A percentile compares a stretch with the other conserved stretches of the same genome.
Conservation (phyloP, 2,113 vertebrate species). For the Chloebia gouldiae region DNA sequence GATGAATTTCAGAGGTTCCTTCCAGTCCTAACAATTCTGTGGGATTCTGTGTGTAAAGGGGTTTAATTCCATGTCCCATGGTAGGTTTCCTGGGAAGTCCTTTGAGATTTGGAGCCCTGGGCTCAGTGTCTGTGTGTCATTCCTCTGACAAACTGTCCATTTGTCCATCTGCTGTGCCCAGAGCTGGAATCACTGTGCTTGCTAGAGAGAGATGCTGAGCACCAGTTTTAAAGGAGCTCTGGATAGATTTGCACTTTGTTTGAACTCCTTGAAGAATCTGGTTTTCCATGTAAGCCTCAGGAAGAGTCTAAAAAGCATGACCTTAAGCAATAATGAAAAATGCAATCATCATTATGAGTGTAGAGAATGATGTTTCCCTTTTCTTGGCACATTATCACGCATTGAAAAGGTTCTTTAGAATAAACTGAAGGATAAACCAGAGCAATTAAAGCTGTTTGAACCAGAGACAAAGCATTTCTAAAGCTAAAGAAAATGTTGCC, state of each 20-base stretch:
- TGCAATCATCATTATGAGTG: background rate
- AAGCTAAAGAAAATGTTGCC: slow-evolving; percentile 46
- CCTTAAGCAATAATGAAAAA: background rate
- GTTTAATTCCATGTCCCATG: background rate
- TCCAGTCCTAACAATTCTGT: background rate
- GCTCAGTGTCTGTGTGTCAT: background rate
- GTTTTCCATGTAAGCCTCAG: background rate
- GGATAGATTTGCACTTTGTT: background rate
- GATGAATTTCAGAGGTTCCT: background rate
- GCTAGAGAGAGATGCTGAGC: background rate
- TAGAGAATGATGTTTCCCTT: background rate
- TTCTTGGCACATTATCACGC: background rate
- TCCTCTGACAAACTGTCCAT: background rate
- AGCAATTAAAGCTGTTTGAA: slow-evolving; percentile 43
- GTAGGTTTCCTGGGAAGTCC: background rate
- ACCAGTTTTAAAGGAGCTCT: background rate
- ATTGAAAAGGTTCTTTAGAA: slow-evolving; percentile 26
- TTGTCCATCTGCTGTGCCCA: background rate
- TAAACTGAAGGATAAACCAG: slow-evolving; percentile 1
- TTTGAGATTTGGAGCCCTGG: background rate
- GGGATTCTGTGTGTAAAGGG: background rate
- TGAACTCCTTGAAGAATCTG: background rate
- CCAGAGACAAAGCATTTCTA: slow-evolving; percentile 20
- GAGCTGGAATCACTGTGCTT: background rate
- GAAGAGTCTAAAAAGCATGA: background rate